Conservation (phyloP, 2,888 invertebrate genomes). For the Cephus sareptanus region DNA sequence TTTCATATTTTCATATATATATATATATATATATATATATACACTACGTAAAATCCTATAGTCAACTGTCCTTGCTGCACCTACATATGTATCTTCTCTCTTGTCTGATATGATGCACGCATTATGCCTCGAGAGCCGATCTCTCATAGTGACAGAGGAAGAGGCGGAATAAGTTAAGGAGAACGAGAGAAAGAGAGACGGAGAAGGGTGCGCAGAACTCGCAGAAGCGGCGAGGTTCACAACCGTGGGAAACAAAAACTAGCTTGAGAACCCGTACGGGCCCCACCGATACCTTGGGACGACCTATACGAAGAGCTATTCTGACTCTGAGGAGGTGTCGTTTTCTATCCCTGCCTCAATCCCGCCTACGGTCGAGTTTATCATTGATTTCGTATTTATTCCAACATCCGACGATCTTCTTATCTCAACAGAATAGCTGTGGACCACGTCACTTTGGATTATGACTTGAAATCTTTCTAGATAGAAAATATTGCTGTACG, state of each 20-base stretch:
- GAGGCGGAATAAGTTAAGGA: not conserved
- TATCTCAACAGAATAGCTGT: no score
- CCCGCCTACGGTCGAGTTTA: conserved; percentile 42
- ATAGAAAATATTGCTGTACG: no score
- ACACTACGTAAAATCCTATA: no score
- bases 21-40: no score
- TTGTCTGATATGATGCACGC: no score
- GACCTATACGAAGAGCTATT: conserved; percentile 30
- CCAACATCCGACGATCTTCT: conserved; percentile 14
- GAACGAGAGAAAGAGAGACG: not conserved
- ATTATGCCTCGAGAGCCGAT: no score
- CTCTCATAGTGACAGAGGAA: no score
- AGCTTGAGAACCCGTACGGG: conserved; percentile 12
- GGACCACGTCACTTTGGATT: no score
- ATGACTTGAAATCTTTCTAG: no score
- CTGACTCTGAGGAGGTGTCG: conserved; percentile 50
- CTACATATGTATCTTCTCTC: no score
- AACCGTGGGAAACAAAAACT: conserved; percentile 31
- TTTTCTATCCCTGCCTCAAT: conserved; percentile 37
- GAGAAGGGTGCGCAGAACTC: conserved; percentile 4
- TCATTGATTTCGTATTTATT: conserved; percentile 49
- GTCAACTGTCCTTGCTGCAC: no score
- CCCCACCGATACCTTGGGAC: not conserved
- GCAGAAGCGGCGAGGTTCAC: conserved; percentile 10
- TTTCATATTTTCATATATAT: no score